Conservation (phyloP, 1,140 invertebrate genomes). For the Dendroctonus valens region DNA sequence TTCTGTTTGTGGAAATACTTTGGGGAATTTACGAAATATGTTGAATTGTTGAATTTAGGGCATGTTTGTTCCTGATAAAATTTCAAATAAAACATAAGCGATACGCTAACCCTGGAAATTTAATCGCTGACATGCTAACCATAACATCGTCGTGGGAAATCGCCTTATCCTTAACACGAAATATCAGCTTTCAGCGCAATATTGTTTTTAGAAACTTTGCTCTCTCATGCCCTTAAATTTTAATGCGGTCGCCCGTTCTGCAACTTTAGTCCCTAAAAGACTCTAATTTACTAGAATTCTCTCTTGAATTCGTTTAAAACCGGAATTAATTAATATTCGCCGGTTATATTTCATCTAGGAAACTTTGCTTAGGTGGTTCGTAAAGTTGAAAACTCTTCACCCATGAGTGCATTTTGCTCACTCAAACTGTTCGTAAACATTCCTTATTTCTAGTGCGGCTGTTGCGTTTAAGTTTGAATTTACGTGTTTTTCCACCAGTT, state of each 20-base stretch:
- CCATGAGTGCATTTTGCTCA: too few relatives aligned
- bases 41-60: not conserved
- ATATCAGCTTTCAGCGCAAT: slow-evolving; percentile 6
- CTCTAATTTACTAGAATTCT: slow-evolving; percentile 3
- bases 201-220: slow-evolving; percentile 19
- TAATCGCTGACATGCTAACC: slow-evolving; percentile 5
- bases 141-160: slow-evolving; percentile 7
- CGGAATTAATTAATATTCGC: slow-evolving; percentile 9
- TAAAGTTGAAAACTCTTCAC: too few relatives aligned
- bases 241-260: slow-evolving; percentile 9
- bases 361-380: not conserved
- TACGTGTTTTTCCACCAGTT: too few relatives aligned
- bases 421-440: too few relatives aligned
- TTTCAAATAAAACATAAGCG: too few relatives aligned
- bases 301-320: slow-evolving; percentile 3
- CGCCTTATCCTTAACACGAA: slow-evolving; percentile 3
- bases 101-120: not conserved
- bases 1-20: slow-evolving; percentile 7
- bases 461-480: too few relatives aligned
- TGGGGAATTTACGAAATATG: slow-evolving; percentile 3
- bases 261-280: slow-evolving; percentile 7
- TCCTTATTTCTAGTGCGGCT: too few relatives aligned
- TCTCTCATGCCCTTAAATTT: slow-evolving; percentile 10
- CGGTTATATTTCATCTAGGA: slow-evolving; percentile 1
- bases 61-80: too few relatives aligned